phyloP scores from a whole-genome alignment of 2,888 invertebrate genomes.

The Craniophora ligustri region DNA sequence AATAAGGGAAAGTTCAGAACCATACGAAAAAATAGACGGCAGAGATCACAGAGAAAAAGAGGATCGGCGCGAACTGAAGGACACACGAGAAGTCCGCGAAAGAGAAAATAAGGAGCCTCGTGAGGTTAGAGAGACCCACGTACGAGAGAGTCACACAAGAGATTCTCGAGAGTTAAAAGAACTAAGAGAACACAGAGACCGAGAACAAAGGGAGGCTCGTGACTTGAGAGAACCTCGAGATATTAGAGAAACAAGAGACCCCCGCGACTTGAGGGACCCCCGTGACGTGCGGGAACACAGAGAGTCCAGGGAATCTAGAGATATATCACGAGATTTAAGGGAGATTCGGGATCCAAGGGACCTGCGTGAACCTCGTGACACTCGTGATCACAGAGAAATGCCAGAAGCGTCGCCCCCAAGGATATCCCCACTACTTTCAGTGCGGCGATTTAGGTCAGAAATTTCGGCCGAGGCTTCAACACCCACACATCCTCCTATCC shows the following conservation, averaged over 20 bases:
- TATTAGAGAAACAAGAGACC: conserved; percentile 75
- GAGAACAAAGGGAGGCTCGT: conserved; percentile 76
- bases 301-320: conserved; percentile 71
- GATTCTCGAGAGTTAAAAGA: conserved; percentile 78
- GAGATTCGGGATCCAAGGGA: conserved; percentile 71
- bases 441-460: conserved; percentile 82
- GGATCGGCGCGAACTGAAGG: conserved; percentile 76
- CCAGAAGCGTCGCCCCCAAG: conserved; percentile 84
- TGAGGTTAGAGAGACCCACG: conserved; percentile 63
- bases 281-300: conserved; percentile 68
- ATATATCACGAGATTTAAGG: conserved; percentile 67
- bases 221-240: conserved; percentile 71
- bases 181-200: conserved; percentile 66
- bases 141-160: conserved; percentile 71
- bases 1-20: conserved; percentile 72
- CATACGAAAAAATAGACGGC: conserved; percentile 74
- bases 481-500: conserved; percentile 84
- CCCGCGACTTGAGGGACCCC: conserved; percentile 72
- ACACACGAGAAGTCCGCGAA: conserved; percentile 72
- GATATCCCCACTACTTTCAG: conserved; percentile 84
- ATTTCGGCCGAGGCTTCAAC: conserved; percentile 75
- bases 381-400: conserved; percentile 75
- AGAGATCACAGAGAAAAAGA: conserved; percentile 78
- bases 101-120: conserved; percentile 77
- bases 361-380: conserved; percentile 73